Base-by-base conservation (phyloP, 2,113 vertebrate genomes). In the Grantiella picta region DNA sequence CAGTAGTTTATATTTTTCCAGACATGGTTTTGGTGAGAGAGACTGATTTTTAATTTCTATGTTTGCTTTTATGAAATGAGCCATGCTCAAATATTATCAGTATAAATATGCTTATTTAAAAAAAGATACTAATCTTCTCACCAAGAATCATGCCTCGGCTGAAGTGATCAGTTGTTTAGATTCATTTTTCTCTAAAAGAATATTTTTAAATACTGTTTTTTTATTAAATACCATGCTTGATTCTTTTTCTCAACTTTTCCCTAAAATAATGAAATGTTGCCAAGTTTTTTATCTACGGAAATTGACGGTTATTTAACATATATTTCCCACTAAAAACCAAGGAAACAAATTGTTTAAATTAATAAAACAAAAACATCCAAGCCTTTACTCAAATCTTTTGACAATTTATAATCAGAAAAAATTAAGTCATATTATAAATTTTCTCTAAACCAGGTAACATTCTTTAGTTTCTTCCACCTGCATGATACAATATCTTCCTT, bases 51-150 rank as follows among this genome's bases (percentile, higher is more conserved):
- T 78, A 84, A 52, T 88, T 81, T 92, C 71, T 75, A 15, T 76
- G 59, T 92, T 95, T 95, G 22, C 49, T 94, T 72, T 80, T 78
- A 84, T 52, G 56, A 84, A 96, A 75, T 84, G 29, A 91, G 47
- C 50, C 24, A 8, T 81, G 47, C 59, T 90, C 56, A 92, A 91
- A 84, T 89, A 86, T 77, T 86, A 38, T 77, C 42, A 66, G 22
- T 53, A 77, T 89, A 88, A 93, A 94, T 75, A 88, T 27, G 18
- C 15, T 25, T 59, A 42, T 19, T 21, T 17, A 27, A 33, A 69
- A 57, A 42, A 7, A 27, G 1, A 76, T 52, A 25, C 69, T 59
- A 8, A 25, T 50, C 25, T 73, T 61, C 64, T 78, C 25, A 49
- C 6, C 22, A 60, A n/a, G 18, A 70, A 29, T 63, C 54, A 77